Evolutionary conservation across 2,797 vertebrate genomes (phyloP).

Genomic region (Gymnoscopelus microlampas): DNA sequence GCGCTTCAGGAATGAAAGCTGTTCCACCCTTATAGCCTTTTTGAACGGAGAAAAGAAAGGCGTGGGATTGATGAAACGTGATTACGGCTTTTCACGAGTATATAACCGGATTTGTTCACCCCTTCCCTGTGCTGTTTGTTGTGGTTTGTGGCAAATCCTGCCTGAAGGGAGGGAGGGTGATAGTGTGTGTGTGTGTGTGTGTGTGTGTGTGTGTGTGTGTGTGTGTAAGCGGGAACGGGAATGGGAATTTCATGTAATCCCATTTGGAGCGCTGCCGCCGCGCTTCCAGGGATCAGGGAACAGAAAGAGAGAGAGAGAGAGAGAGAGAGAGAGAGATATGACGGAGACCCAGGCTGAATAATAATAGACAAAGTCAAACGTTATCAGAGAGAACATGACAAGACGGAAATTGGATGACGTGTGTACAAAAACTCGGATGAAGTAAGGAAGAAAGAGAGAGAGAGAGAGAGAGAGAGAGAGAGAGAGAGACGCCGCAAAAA

Average conservation of each 20-base stretch:
- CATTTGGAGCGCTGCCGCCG: conserved; percentile 60
- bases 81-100: conserved; percentile 45
- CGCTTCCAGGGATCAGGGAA: conserved; percentile 40
- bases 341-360: neutral
- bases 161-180: conserved; percentile 12
- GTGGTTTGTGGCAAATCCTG: conserved; percentile 42
- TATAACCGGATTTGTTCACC: conserved; percentile 43
- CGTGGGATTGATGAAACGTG: conserved; percentile 50
- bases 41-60: conserved; percentile 33
- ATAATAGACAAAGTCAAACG: neutral
- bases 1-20: too few relatives aligned
- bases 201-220: too few relatives aligned
- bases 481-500: conserved; percentile 4
- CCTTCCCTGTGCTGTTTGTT: neutral
- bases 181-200: too few relatives aligned
- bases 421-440: too few relatives aligned
- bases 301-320: conserved; percentile 36
- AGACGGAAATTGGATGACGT: too few relatives aligned
- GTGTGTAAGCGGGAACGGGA: conserved; percentile 27
- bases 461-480: conserved; percentile 10
- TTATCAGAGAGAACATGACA: conserved; percentile 10
- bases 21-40: too few relatives aligned
- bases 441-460: conserved; percentile 19
- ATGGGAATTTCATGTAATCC: conserved; percentile 73
- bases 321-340: conserved; percentile 27